These are phyloP conservation scores for Muntiacus reevesi DNA, from an alignment of 2,113 vertebrate genomes.

Conservation along the genomic window DNA sequence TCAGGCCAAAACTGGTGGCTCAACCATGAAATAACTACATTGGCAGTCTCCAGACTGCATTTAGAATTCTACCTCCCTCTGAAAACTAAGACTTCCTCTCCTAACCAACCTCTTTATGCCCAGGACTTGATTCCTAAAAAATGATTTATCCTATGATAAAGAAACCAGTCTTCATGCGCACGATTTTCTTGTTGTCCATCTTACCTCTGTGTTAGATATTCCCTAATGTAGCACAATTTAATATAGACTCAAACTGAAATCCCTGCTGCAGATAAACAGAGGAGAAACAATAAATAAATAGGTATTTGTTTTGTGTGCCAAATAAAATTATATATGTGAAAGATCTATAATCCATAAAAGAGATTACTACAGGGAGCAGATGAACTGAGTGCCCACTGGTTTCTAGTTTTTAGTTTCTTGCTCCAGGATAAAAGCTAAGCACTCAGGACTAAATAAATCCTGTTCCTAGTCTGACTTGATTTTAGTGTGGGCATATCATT, in stretches of 20 bases:
- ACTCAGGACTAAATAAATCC: background rate
- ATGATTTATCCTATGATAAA: background rate
- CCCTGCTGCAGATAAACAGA: background rate
- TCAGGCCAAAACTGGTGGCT: background rate
- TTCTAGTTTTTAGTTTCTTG: background rate
- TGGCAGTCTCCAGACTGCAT: background rate
- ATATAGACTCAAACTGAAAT: background rate
- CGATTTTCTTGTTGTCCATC: background rate
- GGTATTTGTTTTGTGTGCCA: background rate
- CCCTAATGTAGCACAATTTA: background rate
- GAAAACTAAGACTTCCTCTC: background rate
- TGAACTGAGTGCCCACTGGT: background rate
- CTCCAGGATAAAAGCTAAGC: background rate
- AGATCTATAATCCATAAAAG: background rate
- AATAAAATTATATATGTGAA: background rate
- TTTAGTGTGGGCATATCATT: rapidly evolving
- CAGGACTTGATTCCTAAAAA: background rate
- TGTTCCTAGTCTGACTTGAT: background rate
- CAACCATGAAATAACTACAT: background rate
- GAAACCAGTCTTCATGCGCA: background rate
- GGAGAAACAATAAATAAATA: background rate
- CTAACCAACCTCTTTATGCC: background rate
- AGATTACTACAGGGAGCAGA: background rate
- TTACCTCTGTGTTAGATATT: background rate
- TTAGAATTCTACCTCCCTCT: background rate